phyloP scores from a whole-genome alignment of 2,888 invertebrate species.

The Sepiola atlantica region DNA sequence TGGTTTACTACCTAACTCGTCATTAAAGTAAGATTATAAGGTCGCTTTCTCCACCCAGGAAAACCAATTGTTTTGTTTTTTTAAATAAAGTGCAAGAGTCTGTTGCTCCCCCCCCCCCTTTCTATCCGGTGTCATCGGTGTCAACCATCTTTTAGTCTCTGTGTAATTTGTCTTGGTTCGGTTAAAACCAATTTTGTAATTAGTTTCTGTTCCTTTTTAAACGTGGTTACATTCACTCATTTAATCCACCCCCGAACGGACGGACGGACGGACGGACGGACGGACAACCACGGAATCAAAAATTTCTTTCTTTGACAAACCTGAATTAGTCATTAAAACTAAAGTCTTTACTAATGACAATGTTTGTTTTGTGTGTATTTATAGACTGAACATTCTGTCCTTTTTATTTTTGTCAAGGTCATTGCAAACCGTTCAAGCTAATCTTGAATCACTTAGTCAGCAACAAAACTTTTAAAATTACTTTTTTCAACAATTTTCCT shows the following conservation, averaged over 20 bases:
- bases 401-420: neutral
- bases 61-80: neutral
- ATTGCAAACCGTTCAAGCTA: neutral
- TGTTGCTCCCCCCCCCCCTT: no score
- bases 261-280: no score
- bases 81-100: neutral
- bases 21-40: neutral
- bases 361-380: neutral
- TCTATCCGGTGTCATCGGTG: neutral
- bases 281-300: neutral
- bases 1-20: neutral
- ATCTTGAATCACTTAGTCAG: neutral
- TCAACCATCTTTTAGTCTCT: neutral
- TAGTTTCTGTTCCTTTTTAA: neutral
- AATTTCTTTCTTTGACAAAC: neutral
- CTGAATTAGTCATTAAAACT: neutral
- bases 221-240: neutral
- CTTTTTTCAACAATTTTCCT: no score
- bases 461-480: no score
- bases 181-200: neutral
- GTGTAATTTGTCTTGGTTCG: neutral
- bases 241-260: no score
- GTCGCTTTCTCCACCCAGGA: neutral
- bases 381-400: neutral
- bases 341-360: neutral